Conservation (phyloP, 2,888 invertebrate genomes). For the Cheilosia urbana region DNA sequence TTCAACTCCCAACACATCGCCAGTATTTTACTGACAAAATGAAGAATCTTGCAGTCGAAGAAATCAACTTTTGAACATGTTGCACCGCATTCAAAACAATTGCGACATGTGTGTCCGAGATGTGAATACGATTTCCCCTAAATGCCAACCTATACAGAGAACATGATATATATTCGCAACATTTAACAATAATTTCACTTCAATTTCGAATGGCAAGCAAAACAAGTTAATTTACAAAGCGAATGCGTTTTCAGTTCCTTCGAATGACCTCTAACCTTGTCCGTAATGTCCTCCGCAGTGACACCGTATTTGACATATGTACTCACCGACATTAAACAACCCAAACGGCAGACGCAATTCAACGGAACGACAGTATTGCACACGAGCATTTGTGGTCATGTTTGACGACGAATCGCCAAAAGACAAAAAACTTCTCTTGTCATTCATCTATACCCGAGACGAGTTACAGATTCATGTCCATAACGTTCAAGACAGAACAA, state of each 20-base stretch:
- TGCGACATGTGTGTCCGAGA: conserved; percentile 69
- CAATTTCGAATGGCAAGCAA: conserved; percentile 52
- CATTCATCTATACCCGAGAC: background rate
- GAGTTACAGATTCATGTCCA: background rate
- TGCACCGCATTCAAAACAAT: conserved; percentile 47
- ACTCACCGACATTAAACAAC: conserved; percentile 72
- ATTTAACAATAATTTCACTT: conserved; percentile 55
- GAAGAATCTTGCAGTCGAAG: background rate
- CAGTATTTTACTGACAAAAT: too few species aligned
- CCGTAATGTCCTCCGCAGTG: conserved; percentile 58
- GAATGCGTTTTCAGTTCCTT: conserved; percentile 50
- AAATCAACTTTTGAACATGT: conserved; percentile 39
- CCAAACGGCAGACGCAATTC: conserved; percentile 4
- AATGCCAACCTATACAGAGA: background rate
- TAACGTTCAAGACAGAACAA: conserved; percentile 46
- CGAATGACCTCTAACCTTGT: conserved; percentile 66
- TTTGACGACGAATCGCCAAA: conserved; percentile 62
- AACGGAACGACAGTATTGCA: conserved; percentile 24
- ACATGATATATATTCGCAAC: conserved; percentile 67
- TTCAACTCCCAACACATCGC: too few species aligned
- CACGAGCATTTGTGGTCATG: conserved; percentile 64
- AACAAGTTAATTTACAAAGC: conserved; percentile 71
- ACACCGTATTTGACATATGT: conserved; percentile 73
- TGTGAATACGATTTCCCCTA: conserved; percentile 15
- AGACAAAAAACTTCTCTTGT: conserved; percentile 39